phyloP scores from a whole-genome alignment of 2,113 vertebrate species.

The Tinamus guttatus region DNA sequence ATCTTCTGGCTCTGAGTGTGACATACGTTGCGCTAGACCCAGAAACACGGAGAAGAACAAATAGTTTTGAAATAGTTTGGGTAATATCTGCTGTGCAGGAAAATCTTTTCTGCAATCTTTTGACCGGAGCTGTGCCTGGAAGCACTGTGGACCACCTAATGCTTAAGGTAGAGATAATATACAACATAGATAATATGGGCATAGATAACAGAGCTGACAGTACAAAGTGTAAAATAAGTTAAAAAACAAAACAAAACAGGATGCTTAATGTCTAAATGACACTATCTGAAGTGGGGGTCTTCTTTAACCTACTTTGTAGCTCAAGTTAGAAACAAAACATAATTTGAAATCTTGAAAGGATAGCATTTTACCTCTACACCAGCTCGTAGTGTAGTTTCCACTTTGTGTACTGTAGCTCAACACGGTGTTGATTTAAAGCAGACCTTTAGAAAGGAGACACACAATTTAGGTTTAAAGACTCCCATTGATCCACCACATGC shows the following conservation, averaged over 20 bases:
- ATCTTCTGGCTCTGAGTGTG: neutral
- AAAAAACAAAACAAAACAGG: neutral
- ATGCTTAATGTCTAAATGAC: neutral
- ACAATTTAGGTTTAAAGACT: slow-evolving; percentile 23
- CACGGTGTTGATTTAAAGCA: slow-evolving; percentile 18
- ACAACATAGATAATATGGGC: neutral
- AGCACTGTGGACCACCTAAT: neutral
- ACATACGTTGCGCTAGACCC: neutral
- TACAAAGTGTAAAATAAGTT: neutral
- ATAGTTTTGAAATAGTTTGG: too few relatives aligned
- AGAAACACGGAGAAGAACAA: neutral
- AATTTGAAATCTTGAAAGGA: neutral
- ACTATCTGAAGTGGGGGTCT: neutral
- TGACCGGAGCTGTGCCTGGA: neutral
- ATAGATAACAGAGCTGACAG: neutral
- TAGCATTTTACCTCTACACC: neutral
- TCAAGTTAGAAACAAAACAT: neutral
- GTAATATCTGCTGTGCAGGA: neutral
- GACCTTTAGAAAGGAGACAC: neutral
- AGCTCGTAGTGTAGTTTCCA: neutral
- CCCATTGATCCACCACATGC: slow-evolving; percentile 36
- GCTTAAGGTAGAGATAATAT: neutral
- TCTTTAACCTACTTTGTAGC: neutral
- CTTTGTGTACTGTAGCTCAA: neutral
- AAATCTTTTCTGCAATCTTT: neutral